A percentile compares a stretch with the other conserved stretches of the same genome.
Conservation (phyloP, 2,113 vertebrate genomes). For the Harpagus bidentatus region DNA sequence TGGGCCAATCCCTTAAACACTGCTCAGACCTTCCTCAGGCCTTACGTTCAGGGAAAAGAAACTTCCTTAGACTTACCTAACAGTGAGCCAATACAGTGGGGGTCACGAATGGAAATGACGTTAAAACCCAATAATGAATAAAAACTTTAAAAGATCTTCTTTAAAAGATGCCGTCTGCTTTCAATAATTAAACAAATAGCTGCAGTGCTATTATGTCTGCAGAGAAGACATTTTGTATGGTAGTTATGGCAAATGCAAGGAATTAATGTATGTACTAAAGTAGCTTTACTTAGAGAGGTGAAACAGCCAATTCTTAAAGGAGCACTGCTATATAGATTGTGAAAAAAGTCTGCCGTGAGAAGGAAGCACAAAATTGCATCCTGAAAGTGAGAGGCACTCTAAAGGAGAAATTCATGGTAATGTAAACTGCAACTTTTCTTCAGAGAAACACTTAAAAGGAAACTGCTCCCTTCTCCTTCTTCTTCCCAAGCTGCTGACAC, state of each 20-base stretch:
- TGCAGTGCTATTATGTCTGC: background rate
- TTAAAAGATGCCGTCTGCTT: background rate
- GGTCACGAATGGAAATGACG: background rate
- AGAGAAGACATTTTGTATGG: background rate
- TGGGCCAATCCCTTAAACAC: background rate
- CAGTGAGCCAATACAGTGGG: background rate
- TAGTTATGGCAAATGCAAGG: background rate
- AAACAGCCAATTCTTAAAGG: conserved; percentile 5
- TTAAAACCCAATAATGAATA: background rate
- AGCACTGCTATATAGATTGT: background rate
- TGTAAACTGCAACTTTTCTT: conserved; percentile 36
- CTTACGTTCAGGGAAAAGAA: background rate
- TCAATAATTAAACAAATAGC: background rate
- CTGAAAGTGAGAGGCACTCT: conserved; percentile 44
- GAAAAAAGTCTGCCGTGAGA: background rate
- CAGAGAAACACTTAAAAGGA: conserved; percentile 16
- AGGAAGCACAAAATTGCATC: conserved; percentile 45
- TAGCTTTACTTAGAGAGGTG: background rate
- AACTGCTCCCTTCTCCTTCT: conserved; percentile 10
- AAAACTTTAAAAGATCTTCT: background rate
- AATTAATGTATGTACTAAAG: background rate
- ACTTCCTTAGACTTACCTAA: background rate
- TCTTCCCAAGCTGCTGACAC: conserved; percentile 12
- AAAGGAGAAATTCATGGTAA: conserved; percentile 25
- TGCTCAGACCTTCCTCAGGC: background rate